Base-by-base conservation (phyloP, 2,888 invertebrate species). In the Nomada goodeniana region DNA sequence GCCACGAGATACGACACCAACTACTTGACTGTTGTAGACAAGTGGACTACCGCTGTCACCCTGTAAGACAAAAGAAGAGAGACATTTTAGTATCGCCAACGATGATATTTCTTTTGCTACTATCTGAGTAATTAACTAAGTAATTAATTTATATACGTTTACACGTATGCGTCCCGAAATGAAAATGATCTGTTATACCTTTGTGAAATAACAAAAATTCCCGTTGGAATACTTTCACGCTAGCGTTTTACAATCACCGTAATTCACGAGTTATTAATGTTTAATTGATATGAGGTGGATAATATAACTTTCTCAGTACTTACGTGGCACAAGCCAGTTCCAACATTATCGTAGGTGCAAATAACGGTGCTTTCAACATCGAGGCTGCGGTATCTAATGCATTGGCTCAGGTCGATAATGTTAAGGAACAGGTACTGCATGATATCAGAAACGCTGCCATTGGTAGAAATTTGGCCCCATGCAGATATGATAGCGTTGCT, bases 31-130 rank as follows among this genome's bases (percentile, higher is more conserved):
- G n/a, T 74, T 67, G 52, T 74, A 76, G 23, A 72, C 78, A 52
- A 84, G 23, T 23, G 86, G 82, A 26, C 84, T 79, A 23, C 86
- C 86, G 10, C 80, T 84, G 67, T 86, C 86, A 44, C 80, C 82
- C 84, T 86, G 61, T 18, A 70, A 72, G 44, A 61, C 3, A 20
- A n/a, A 57, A n/a, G 9, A 42, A 29, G n/a, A n/a, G 23, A 1
- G 55, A 55, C 23, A 44, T 29, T n/a, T 15, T 47, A 36, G 36
- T 36, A 36, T 7, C 7, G 36, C 9, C 36, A 36, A 36, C 7
- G 36, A 36, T 36, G 7, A 36, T 36, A 13, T 47, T 47, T 47
- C 47, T 47, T 47, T 47, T 3, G 47, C 13, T 47, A 13, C 47
- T 47, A 15, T 47, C 47, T 7, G 36, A 36, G 5, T 36, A 36